These are phyloP conservation scores for Hoplodrina blanda DNA, from an alignment of 2,888 invertebrate genomes.

Conservation along the genomic window DNA sequence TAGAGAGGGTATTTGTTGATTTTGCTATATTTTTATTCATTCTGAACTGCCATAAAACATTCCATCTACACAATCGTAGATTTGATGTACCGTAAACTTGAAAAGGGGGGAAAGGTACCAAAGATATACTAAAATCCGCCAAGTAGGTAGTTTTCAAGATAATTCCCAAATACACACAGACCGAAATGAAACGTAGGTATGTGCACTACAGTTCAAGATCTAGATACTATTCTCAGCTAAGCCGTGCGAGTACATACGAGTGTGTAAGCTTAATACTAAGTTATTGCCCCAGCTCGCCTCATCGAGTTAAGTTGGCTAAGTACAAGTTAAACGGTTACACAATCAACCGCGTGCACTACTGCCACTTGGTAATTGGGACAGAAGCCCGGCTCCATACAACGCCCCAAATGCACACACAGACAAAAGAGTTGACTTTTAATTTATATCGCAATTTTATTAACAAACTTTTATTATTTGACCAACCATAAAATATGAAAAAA, in stretches of 20 bases:
- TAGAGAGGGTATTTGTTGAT: background rate
- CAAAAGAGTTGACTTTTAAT: no score
- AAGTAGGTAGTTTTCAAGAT: constrained; percentile 5
- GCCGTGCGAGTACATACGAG: constrained; percentile 22
- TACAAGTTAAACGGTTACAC: constrained; percentile 63
- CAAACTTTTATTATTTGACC: no score
- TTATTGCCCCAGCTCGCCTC: constrained; percentile 47
- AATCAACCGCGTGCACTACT: constrained; percentile 56
- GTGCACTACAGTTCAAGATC: constrained; percentile 15
- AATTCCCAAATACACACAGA: background rate
- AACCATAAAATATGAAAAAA: no score
- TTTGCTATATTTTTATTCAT: no score
- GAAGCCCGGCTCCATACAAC: background rate
- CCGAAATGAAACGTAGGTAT: background rate
- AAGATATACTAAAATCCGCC: background rate
- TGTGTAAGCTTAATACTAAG: constrained; percentile 53
- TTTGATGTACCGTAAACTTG: no score
- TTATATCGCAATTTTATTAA: no score
- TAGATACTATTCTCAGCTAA: constrained; percentile 27
- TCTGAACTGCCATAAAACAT: no score
- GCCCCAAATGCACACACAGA: background rate
- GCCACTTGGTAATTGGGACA: background rate
- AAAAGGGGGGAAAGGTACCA: background rate
- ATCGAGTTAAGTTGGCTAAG: constrained; percentile 57
- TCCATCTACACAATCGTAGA: no score